These are phyloP conservation scores for Piscicola geometra DNA, from an alignment of 2,888 invertebrate genomes.

Conservation along the genomic window DNA sequence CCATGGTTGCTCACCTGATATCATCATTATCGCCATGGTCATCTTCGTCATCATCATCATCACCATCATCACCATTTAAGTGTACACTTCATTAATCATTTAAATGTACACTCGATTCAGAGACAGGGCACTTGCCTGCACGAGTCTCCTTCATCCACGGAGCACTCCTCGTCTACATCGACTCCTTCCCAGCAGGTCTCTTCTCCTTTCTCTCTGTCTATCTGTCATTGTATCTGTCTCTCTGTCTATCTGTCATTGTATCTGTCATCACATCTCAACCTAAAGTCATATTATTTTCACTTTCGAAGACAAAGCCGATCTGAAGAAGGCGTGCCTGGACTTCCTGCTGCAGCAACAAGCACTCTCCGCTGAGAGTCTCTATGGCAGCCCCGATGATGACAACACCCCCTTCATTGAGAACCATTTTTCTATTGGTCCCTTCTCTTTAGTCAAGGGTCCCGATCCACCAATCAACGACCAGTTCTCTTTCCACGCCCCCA, in stretches of 20 bases:
- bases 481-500: conserved; percentile 55
- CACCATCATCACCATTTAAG: background rate
- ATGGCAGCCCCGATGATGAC: background rate
- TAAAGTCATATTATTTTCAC: too few species aligned
- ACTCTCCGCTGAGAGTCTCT: background rate
- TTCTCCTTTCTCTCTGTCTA: background rate
- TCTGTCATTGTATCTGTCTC: background rate
- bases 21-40: background rate
- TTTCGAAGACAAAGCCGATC: background rate
- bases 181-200: conserved; percentile 77
- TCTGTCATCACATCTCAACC: too few species aligned
- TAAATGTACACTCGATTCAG: too few species aligned
- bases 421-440: conserved; percentile 64
- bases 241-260: background rate
- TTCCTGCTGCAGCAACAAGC: conserved; percentile 2
- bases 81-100: background rate
- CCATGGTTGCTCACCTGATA: background rate
- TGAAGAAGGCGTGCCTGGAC: background rate
- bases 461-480: conserved; percentile 4
- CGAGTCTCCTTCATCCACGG: conserved; percentile 75
- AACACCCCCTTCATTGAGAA: background rate
- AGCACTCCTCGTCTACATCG: conserved; percentile 81
- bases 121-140: conserved; percentile 44
- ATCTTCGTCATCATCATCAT: background rate
- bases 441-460: conserved; percentile 65